Evolutionary conservation across 2,113 vertebrate species (phyloP).

Genomic region (Tyrannus savana): DNA sequence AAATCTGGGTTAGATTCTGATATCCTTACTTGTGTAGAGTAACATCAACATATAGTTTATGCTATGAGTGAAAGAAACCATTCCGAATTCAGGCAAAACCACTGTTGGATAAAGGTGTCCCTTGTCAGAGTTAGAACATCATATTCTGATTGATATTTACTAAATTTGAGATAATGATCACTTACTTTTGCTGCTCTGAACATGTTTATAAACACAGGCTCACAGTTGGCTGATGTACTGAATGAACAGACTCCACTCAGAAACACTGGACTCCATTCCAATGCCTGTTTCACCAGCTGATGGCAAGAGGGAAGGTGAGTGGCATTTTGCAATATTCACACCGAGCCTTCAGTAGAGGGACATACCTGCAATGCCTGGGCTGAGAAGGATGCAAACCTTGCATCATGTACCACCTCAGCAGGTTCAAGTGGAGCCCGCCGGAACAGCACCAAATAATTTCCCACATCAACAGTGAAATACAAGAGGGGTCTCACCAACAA

Average conservation of each 20-base stretch:
- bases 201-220: not conserved
- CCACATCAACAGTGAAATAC: fast-evolving
- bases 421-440: not conserved
- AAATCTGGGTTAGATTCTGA: not conserved
- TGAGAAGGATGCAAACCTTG: not conserved
- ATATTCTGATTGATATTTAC: not conserved
- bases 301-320: not conserved
- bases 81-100: not conserved
- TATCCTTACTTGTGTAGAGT: not conserved
- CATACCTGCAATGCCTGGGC: not conserved
- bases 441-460: not conserved
- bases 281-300: not conserved
- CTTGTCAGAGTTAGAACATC: not conserved
- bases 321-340: not conserved
- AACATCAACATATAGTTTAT: not conserved
- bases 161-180: not conserved
- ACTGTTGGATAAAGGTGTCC: not conserved
- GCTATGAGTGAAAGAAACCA: not conserved
- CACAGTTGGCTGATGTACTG: not conserved
- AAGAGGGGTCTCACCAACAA: not conserved
- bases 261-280: not conserved
- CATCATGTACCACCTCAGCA: not conserved
- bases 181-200: not conserved
- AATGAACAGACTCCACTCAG: not conserved
- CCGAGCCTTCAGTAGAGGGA: not conserved